Base-by-base conservation (phyloP, 2,888 invertebrate genomes). In the Epinotia bilunana region DNA sequence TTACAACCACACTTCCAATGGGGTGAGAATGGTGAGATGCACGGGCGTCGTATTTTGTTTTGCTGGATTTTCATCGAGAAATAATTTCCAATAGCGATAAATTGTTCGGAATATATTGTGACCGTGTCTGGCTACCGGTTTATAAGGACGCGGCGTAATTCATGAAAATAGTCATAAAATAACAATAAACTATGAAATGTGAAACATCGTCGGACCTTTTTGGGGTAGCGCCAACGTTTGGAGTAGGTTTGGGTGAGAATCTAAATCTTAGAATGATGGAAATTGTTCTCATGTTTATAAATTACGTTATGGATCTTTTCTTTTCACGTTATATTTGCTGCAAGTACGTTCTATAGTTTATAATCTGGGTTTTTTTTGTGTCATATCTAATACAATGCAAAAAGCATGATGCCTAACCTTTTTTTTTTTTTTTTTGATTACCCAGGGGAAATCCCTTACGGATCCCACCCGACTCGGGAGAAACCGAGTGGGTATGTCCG, bases 61-160 rank as follows among this genome's bases (percentile, higher is more conserved):
- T 33, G 70, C 77, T 76, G 83, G 84, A 82, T 86, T 89, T 89
- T 88, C 89, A 87, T 87, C 85, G 87, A 84, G 87, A 86, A 88
- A 88, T 88, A 85, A 89, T 89, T 87, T 86, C 85, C 84, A 86
- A 82, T 81, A 79, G 83, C 87, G 87, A 89, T 89, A 89, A 89
- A 89, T 88, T 86, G 85, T 83, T 81, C 79, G 79, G 83, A 87
- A 88, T 88, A 88, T 87, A 87, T 87, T 86, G 86, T 85, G 84
- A 84, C 84, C 81, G 77, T 78, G 77, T 63, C 76, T 60, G 68
- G 87, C 88, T 88, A 88, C 89, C 87, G 86, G 88, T 88, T 86
- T 82, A 77, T 70, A 67, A 63, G 71, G 60, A 72, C 64, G n/a
- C 79, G 84, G 83, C 68, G 11, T 77, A 80, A 82, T 71, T 65